Base-by-base conservation (phyloP, 1,140 invertebrate species). In the Euborellia annulipes region DNA sequence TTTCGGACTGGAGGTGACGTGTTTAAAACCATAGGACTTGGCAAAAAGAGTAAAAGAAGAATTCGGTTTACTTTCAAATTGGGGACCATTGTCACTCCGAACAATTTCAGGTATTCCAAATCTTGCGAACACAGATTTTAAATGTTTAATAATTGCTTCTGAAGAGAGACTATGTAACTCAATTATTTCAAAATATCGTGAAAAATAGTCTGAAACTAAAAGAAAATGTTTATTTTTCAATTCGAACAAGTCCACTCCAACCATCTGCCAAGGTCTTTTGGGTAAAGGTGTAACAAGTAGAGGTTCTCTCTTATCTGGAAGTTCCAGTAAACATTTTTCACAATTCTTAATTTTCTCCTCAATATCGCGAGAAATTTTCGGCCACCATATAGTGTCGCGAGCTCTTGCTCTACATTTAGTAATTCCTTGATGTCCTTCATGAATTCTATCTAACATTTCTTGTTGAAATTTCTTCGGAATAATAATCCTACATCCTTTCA, bases 101-200 rank as follows among this genome's bases (percentile, higher is more conserved):
- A 52, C 49, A 6, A 37, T 20, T 19, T 51, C 45, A 16, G 51
- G 49, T 3, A 51, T 22, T n/a, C 49, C 46, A 45, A 51, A 49
- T 2, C 49, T 16, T 1, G 49, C 41, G 20, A 52, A 52, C 20
- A 52, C 42, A 11, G 45, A 44, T 32, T 50, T 50, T 3, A 42
- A 39, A 13, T 36, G 14, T 2, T 14, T 30, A 19, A 52, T 48
- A 3, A 42, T 22, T 4, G 41, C 3, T 20, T 42, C 3, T 3
- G 18, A 4, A n/a, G n/a, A n/a, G n/a, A n/a, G n/a, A n/a, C n/a
- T n/a, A n/a, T n/a, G n/a, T n/a, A n/a, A n/a, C n/a, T n/a, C n/a
- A n/a, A n/a, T n/a, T n/a, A n/a, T n/a, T n/a, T n/a, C n/a, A n/a
- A n/a, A n/a, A n/a, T n/a, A n/a, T n/a, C n/a, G n/a, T n/a, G n/a